A percentile compares a stretch with the other conserved stretches of the same genome.
Evolutionary conservation across 2,113 vertebrate species (phyloP).

Genomic region (Catharus bicknelli): DNA sequence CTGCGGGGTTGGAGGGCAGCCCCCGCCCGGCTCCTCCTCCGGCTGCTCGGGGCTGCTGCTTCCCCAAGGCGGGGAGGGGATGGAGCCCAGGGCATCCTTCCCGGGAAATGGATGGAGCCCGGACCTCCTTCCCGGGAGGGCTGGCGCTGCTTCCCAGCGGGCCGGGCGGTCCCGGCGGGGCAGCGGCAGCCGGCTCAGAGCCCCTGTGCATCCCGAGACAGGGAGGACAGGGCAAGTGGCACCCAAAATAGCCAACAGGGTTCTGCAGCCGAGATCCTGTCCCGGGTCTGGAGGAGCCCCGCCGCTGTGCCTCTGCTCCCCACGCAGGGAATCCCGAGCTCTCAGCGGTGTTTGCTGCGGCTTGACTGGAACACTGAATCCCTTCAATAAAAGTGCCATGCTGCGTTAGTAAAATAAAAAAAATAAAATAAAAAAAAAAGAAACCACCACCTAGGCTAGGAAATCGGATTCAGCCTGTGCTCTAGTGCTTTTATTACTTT

Average conservation of each 20-base stretch:
- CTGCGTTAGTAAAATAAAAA: background rate
- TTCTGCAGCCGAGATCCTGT: accelerated
- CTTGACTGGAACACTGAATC: too few relatives aligned
- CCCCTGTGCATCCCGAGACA: accelerated
- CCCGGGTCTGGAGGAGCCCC: too few relatives aligned
- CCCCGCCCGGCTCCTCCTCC: background rate
- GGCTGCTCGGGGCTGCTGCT: background rate
- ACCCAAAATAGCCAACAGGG: accelerated
- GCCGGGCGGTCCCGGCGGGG: too few relatives aligned
- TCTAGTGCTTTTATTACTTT: background rate
- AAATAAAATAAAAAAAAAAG: too few relatives aligned
- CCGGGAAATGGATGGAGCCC: background rate
- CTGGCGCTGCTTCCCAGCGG: too few relatives aligned
- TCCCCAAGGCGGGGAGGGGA: background rate
- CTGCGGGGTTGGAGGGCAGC: background rate
- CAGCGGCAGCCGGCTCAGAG: background rate
- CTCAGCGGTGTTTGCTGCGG: accelerated
- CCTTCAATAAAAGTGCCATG: background rate
- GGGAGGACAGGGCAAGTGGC: background rate
- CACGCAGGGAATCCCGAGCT: accelerated
- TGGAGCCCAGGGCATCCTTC: too few relatives aligned
- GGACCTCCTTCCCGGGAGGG: too few relatives aligned
- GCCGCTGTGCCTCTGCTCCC: background rate
- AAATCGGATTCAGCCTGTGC: background rate
- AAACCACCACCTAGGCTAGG: background rate